Percentiles rank a stretch among this genome's conserved stretches.
Conservation (phyloP, 2,113 vertebrate genomes). For the Solea senegalensis region DNA sequence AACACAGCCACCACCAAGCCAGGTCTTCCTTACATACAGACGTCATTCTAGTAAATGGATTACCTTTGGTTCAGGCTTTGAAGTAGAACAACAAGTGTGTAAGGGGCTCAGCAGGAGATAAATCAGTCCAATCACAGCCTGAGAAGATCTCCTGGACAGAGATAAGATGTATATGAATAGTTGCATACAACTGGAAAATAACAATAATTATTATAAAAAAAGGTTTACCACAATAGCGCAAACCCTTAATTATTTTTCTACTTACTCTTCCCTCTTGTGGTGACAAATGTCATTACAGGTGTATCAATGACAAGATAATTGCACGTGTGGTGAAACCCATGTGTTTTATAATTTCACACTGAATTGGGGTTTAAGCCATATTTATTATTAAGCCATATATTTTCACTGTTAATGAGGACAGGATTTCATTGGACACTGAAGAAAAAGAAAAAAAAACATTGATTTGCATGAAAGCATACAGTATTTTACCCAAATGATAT, state of each 20-base stretch:
- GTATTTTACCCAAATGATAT: neutral
- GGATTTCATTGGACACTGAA: neutral
- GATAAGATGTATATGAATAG: no score
- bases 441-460: neutral
- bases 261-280: conserved; percentile 61
- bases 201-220: no score
- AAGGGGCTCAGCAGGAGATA: neutral
- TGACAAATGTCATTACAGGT: conserved; percentile 29
- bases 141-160: no score
- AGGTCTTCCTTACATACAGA: neutral
- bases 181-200: no score
- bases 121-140: neutral
- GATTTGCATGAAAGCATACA: neutral
- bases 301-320: neutral
- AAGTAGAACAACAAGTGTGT: neutral
- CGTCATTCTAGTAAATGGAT: neutral
- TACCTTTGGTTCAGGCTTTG: neutral
- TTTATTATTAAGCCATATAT: neutral
- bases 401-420: neutral
- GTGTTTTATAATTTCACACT: no score
- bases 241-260: conserved; percentile 2
- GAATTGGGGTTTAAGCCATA: no score
- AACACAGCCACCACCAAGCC: neutral
- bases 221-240: neutral
- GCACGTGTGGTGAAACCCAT: conserved; percentile 6